phyloP scores from a whole-genome alignment of 2,888 invertebrate genomes.

The Congeria kusceri region DNA sequence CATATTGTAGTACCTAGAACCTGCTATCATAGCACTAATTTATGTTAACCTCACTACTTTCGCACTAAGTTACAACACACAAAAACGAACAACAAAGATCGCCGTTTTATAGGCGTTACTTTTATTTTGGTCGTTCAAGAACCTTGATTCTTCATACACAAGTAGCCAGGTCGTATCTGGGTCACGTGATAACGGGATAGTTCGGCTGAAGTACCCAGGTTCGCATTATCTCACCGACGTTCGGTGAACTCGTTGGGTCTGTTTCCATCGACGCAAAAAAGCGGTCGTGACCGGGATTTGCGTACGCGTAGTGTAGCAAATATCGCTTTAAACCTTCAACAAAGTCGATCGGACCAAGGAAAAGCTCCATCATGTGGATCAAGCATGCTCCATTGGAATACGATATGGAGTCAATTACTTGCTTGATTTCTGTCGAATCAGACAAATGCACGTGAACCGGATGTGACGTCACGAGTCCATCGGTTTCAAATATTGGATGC shows the following conservation, averaged over 20 bases:
- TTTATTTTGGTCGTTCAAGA: constrained; percentile 25
- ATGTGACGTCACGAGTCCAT: constrained; percentile 93
- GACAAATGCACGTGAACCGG: constrained; percentile 95
- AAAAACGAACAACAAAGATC: too few species aligned
- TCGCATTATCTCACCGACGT: constrained; percentile 36
- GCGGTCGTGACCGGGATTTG: constrained; percentile 92
- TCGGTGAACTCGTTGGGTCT: constrained; percentile 10
- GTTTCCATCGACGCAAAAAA: constrained; percentile 90
- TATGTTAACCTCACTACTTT: too few species aligned
- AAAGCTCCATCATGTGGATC: constrained; percentile 95
- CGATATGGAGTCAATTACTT: constrained; percentile 95
- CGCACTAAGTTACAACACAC: too few species aligned
- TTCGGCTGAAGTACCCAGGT: constrained; percentile 52
- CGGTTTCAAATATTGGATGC: constrained; percentile 90
- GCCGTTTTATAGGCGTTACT: too few species aligned
- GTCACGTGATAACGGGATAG: constrained; percentile 37
- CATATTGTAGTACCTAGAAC: too few species aligned
- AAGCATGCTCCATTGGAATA: constrained; percentile 94
- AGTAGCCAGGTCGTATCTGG: constrained; percentile 16
- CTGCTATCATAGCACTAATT: too few species aligned
- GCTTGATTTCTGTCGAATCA: constrained; percentile 95
- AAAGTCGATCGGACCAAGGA: constrained; percentile 92
- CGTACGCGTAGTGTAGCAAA: constrained; percentile 85
- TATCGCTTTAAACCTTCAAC: constrained; percentile 87
- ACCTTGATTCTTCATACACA: constrained; percentile 28